A percentile compares a stretch with the other conserved stretches of the same genome.
phyloP scores from a whole-genome alignment of 2,888 invertebrate genomes.

The Gastrophysa polygoni region DNA sequence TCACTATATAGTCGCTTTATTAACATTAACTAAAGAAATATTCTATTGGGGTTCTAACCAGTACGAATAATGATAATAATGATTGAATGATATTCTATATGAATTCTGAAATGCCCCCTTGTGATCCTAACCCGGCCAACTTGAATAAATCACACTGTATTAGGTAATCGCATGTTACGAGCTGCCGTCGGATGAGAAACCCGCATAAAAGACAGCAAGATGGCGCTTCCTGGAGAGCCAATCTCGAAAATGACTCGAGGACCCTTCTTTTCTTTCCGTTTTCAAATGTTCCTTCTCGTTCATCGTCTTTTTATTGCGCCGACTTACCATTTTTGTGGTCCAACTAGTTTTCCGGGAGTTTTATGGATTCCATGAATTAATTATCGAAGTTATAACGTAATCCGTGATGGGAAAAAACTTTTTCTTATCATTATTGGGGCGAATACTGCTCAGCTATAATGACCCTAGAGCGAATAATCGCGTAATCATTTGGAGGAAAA shows the following conservation, averaged over 20 bases:
- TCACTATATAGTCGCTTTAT: too few relatives aligned
- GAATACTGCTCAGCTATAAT: too few relatives aligned
- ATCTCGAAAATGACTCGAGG: slow-evolving; percentile 27
- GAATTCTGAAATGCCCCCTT: not conserved
- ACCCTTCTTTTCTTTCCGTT: slow-evolving; percentile 13
- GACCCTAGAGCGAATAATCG: too few relatives aligned
- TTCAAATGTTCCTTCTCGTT: slow-evolving; percentile 19
- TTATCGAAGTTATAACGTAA: slow-evolving; percentile 16
- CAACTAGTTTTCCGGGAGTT: slow-evolving; percentile 20
- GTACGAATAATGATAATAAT: too few relatives aligned
- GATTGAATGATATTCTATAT: not conserved
- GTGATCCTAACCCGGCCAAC: not conserved
- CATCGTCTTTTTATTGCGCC: slow-evolving; percentile 28
- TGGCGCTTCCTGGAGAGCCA: slow-evolving; percentile 20
- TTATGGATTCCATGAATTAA: slow-evolving; percentile 29
- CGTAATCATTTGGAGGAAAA: too few relatives aligned
- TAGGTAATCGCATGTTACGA: slow-evolving; percentile 28
- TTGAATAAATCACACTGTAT: not conserved
- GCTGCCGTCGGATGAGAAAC: slow-evolving; percentile 16
- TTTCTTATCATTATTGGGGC: too few relatives aligned
- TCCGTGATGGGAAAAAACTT: too few relatives aligned
- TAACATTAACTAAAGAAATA: too few relatives aligned
- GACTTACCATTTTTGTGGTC: slow-evolving; percentile 26
- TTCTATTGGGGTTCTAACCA: too few relatives aligned
- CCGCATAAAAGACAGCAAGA: slow-evolving; percentile 12